Base-by-base conservation (phyloP, 2,797 vertebrate genomes). In the Diplodus sargus region DNA sequence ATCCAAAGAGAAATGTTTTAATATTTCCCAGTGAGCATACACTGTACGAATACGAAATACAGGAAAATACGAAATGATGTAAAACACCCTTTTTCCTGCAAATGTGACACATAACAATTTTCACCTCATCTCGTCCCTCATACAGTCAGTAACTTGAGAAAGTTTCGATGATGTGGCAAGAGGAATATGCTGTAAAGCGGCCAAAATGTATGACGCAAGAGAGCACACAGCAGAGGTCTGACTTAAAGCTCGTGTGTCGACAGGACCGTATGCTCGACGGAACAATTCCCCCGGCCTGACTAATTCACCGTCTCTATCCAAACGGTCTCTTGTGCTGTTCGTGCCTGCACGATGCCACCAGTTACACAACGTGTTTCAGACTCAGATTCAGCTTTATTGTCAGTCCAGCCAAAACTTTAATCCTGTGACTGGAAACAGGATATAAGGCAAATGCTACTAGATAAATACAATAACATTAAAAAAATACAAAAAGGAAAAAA, bases 221-320 rank as follows among this genome's bases (percentile, higher is more conserved):
- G 9, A 25, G 18, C 1, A 17, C 8, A 17, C 1, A 0, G 7
- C 0, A 47, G 11, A 34, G 14, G 3, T 23, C 6, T 64, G 70
- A 64, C 43, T 66, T 45, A 25, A 74, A 43, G 11, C n/a, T 82
- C 84, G 3, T 76, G 85, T 85, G 73, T 15, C 75, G 79, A 83
- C 85, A 89, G 16, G 83, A 78, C 16, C 22, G 18, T 11, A 1
- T 1, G 20, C 45, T 87, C 66, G 62, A 68, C 0, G 75, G 70
- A 90, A 82, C 15, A 53, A 18, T 34, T 58, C 4, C 16, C 62
- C 52, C 47, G 28, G 28, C 2, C 30, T 12, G 14, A 42, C 39
- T 18, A 51, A 57, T 63, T 76, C 53, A 49, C 10, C 30, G 30
- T 34, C 30, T 34, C 16, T 0, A 10, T 23, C n/a, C 59, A 57